Evolutionary conservation across 2,797 vertebrate species (phyloP).

Genomic region (Melanotaenia pygmaea): DNA sequence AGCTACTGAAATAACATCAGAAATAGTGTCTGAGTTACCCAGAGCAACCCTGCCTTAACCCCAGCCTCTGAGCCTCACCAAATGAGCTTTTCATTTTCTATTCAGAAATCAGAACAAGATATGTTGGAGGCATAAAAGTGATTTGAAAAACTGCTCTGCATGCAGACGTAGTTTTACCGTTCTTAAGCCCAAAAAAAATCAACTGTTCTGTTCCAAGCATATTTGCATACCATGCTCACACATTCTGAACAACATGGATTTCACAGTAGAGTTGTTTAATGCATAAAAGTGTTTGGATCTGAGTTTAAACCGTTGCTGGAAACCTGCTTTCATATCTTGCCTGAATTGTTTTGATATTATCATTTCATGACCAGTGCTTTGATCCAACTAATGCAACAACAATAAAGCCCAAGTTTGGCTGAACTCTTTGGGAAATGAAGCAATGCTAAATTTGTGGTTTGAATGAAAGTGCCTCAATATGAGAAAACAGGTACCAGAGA

Average conservation of each 20-base stretch:
- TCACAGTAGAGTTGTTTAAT: slow-evolving; percentile 35
- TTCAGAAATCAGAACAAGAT: slow-evolving; percentile 63
- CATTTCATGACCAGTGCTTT: slow-evolving; percentile 56
- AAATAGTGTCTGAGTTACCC: slow-evolving; percentile 56
- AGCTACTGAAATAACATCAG: slow-evolving; percentile 70
- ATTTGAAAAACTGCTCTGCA: slow-evolving; percentile 57
- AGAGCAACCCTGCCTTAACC: slow-evolving; percentile 48
- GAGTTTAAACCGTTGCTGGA: slow-evolving; percentile 18
- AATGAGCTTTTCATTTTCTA: slow-evolving; percentile 77
- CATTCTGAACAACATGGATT: slow-evolving; percentile 36
- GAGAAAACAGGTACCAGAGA: background rate
- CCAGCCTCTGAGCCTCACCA: slow-evolving; percentile 49
- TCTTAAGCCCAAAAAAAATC: slow-evolving; percentile 54
- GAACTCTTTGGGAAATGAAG: slow-evolving; percentile 24
- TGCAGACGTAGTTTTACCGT: slow-evolving; percentile 56
- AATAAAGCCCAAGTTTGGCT: slow-evolving; percentile 43
- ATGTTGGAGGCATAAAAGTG: slow-evolving; percentile 45
- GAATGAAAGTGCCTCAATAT: slow-evolving; percentile 5
- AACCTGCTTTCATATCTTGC: slow-evolving; percentile 18
- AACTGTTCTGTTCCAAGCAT: slow-evolving; percentile 44
- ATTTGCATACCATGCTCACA: slow-evolving; percentile 56
- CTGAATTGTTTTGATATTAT: slow-evolving; percentile 40
- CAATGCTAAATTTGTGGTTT: slow-evolving; percentile 3
- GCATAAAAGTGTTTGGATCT: slow-evolving; percentile 37
- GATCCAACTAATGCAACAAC: slow-evolving; percentile 44